Evolutionary conservation across 2,113 vertebrate species (phyloP).

Genomic region (Bubo scandiacus): DNA sequence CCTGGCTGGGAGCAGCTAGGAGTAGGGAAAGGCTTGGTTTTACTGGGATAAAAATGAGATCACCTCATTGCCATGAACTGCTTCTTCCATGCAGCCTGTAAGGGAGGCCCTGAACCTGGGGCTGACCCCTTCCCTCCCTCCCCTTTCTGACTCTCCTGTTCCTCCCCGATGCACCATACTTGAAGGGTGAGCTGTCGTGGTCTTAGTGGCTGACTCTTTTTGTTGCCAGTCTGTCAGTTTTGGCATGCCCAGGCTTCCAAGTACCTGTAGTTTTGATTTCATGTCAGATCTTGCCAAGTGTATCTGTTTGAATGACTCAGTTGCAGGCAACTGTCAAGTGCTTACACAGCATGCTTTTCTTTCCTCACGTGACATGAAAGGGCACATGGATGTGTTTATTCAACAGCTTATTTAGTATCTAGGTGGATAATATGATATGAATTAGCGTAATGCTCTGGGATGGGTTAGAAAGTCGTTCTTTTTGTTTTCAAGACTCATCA

Average conservation of each 20-base stretch:
- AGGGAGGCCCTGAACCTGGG: not conserved
- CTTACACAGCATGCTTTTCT: constrained; percentile 34
- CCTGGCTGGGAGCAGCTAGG: not conserved
- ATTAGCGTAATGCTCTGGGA: not conserved
- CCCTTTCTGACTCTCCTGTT: not conserved
- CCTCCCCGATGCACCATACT: rapidly evolving
- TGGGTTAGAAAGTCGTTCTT: not conserved
- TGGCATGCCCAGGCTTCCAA: constrained; percentile 21
- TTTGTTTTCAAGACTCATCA: not conserved
- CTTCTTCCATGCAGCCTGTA: not conserved
- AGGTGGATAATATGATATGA: not conserved
- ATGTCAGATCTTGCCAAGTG: constrained; percentile 47
- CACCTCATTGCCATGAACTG: not conserved
- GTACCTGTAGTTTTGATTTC: constrained; percentile 19
- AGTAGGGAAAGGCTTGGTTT: not conserved
- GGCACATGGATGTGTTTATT: constrained; percentile 43
- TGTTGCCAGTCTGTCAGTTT: not conserved
- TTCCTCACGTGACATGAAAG: constrained; percentile 33
- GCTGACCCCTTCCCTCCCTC: not conserved
- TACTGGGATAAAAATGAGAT: not conserved
- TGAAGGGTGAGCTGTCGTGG: not conserved
- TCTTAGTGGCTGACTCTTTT: not conserved
- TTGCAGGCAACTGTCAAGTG: constrained; percentile 26
- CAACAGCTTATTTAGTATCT: not conserved
- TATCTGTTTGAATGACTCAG: constrained; percentile 44